Evolutionary conservation across 2,888 invertebrate genomes (phyloP), one percentile per base, ranked within the genome.

Genomic region (Eupeodes latifasciatus): DNA sequence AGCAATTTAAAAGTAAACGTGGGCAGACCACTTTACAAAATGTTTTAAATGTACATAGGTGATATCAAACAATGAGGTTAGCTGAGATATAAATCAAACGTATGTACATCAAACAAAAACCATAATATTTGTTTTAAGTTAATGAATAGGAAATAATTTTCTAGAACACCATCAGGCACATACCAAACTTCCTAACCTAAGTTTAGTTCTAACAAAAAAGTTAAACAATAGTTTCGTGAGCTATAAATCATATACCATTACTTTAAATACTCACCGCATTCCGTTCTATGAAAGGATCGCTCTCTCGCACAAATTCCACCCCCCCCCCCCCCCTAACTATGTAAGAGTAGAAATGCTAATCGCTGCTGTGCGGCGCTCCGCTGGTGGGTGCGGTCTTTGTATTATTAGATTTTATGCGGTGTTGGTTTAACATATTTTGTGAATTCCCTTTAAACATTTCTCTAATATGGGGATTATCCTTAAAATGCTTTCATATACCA

Each of bases 191-290:
- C 27, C 27, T 27, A 80, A 67, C 75, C 72, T n/a, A n/a, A 19
- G 14, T 7, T 14, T 34, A 59, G 14, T 14, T 34, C 34, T 36
- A 57, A 51, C 19, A 57, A 55, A 0, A 57, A 76, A 53, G 51
- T n/a, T n/a, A 75, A 78, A 85, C 36, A 75, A 55, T 40, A 55
- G 0, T 19, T 55, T 19, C 2, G 12, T 16, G 40, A 59, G 59
- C 40, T 4, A 75, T 76, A 80, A 84, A 84, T 87, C 84, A 84
- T 81, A 51, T 81, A 51, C 12, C 62, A 19, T 27, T 47, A 47
- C 72, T 40, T 40, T 10, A 51, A 83, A 61, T 61, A 74, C 74
- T 84, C 55, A 84, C 84, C 84, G 51, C 66, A 86, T 87, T 83
- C 80, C 87, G 55, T 87, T 80, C 76, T 80, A 61, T 67, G 16